Evolutionary conservation across 2,888 invertebrate genomes (phyloP).

Genomic region (Strigamia transsilvanica): DNA sequence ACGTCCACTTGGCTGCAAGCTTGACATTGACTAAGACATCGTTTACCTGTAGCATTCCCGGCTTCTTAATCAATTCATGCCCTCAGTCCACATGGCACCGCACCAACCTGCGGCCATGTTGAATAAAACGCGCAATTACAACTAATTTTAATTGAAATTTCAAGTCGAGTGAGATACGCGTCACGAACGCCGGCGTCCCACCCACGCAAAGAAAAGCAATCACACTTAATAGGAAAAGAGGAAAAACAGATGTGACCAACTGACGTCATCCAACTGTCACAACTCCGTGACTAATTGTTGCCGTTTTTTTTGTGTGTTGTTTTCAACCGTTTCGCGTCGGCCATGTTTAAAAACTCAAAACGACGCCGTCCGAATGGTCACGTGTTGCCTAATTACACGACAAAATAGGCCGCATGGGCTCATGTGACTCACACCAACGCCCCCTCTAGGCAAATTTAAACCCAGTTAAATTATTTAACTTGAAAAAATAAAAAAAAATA

Average conservation of each 20-base stretch:
- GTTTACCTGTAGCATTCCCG: conserved; percentile 8
- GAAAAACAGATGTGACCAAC: conserved; percentile 49
- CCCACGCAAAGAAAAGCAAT: conserved; percentile 49
- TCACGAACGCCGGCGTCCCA: conserved; percentile 46
- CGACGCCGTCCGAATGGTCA: background rate
- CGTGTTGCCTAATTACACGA: conserved; percentile 6
- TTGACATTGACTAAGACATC: conserved; percentile 29
- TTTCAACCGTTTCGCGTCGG: background rate
- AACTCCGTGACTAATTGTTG: conserved; percentile 46
- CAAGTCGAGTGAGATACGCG: conserved; percentile 51
- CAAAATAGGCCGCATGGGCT: conserved; percentile 33
- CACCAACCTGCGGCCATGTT: conserved; percentile 9
- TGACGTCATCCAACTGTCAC: conserved; percentile 36
- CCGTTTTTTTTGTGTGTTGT: background rate
- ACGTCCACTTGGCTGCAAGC: background rate
- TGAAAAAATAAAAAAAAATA: background rate
- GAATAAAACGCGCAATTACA: conserved; percentile 52
- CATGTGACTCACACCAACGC: conserved; percentile 37
- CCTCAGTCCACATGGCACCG: background rate
- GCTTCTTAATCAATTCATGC: conserved; percentile 17
- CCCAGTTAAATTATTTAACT: background rate
- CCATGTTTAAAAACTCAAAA: background rate
- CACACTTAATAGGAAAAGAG: conserved; percentile 49
- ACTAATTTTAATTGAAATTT: conserved; percentile 53
- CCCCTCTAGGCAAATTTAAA: conserved; percentile 36